Evolutionary conservation across 2,113 vertebrate species (phyloP).

Genomic region (Neopipo cinnamomea): DNA sequence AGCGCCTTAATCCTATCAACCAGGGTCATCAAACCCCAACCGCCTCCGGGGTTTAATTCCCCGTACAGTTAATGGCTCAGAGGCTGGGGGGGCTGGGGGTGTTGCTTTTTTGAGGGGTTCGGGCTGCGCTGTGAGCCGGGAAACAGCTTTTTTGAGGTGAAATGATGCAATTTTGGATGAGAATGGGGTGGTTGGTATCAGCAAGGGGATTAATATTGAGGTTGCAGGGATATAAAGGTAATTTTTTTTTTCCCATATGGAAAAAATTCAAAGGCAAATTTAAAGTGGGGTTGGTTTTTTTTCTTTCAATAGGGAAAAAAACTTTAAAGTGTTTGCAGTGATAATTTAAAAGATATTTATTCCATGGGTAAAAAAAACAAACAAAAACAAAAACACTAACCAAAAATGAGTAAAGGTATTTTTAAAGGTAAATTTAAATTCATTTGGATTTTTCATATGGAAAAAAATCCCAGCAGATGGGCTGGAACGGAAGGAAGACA

Average conservation of each 20-base stretch:
- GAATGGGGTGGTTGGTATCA: not conserved
- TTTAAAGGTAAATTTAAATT: not conserved
- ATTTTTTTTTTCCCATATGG: not conserved
- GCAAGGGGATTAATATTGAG: not conserved
- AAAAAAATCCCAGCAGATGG: constrained; percentile 24
- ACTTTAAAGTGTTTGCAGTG: not conserved
- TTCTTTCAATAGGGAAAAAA: not conserved
- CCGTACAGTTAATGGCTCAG: not conserved
- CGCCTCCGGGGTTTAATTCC: constrained; percentile 50
- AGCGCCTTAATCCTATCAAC: constrained; percentile 41
- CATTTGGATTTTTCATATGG: not conserved
- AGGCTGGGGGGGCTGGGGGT: not conserved
- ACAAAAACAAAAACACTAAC: no score
- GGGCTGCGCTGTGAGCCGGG: fast-evolving
- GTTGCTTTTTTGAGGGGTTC: not conserved
- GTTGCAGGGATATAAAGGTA: not conserved
- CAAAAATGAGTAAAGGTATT: not conserved
- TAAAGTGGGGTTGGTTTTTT: not conserved
- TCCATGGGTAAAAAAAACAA: not conserved
- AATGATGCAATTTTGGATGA: not conserved
- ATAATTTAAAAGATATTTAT: not conserved
- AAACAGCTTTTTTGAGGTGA: not conserved
- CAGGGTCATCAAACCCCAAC: constrained; percentile 29
- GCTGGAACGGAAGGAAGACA: not conserved
- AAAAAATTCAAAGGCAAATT: not conserved